Evolutionary conservation across 2,113 vertebrate genomes (phyloP).

Genomic region (Rhea americana): DNA sequence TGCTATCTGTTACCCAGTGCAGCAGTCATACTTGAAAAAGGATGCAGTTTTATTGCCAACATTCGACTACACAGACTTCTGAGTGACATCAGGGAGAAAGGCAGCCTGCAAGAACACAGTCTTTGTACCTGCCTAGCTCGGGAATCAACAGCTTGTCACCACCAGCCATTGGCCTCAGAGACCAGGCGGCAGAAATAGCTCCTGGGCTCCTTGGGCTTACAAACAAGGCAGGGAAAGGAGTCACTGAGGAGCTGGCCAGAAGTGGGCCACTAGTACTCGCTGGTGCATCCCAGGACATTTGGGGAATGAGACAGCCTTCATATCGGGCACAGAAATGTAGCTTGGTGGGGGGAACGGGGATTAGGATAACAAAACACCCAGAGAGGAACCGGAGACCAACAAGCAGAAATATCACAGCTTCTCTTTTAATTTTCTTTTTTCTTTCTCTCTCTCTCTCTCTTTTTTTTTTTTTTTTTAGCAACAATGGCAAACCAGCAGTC

Average conservation of each 20-base stretch:
- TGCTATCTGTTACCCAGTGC: not conserved
- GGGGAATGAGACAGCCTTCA: not conserved
- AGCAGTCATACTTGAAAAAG: not conserved
- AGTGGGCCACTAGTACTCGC: not conserved
- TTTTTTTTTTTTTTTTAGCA: not conserved
- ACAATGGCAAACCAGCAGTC: not conserved
- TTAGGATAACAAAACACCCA: not conserved
- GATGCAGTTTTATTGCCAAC: not conserved
- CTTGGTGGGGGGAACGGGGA: fast-evolving
- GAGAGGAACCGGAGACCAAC: not conserved
- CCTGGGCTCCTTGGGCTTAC: not conserved
- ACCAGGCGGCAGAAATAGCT: not conserved
- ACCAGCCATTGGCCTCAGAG: not conserved
- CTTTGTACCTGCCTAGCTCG: not conserved
- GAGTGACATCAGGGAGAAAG: not conserved
- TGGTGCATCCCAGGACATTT: fast-evolving
- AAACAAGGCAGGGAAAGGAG: not conserved
- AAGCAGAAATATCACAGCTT: not conserved
- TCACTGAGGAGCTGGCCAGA: not conserved
- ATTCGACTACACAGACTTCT: not conserved
- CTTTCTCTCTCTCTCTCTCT: too few relatives aligned
- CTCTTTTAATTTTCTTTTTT: constrained; percentile 14
- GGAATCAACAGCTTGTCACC: not conserved
- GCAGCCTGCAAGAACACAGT: not conserved
- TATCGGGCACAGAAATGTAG: fast-evolving